These are phyloP conservation scores for Eupithecia subfuscata DNA, from an alignment of 2,888 invertebrate species.

Conservation along the genomic window DNA sequence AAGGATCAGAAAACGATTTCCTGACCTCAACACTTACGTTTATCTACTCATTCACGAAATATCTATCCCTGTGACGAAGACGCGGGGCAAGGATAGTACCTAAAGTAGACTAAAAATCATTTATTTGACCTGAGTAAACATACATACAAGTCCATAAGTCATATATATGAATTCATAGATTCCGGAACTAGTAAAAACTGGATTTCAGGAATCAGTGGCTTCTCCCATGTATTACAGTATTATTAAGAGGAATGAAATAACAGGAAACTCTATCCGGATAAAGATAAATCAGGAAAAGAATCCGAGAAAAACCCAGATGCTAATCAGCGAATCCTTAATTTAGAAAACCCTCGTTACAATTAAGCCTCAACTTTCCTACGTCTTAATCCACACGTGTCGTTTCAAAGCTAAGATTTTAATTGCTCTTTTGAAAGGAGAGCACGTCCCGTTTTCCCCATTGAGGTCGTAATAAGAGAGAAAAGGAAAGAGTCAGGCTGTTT, in stretches of 20 bases:
- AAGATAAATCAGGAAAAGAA: background rate
- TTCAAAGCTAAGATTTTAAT: conserved; percentile 37
- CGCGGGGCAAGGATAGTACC: too few species aligned
- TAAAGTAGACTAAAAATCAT: too few species aligned
- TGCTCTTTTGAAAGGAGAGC: conserved; percentile 33
- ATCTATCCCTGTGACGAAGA: too few species aligned
- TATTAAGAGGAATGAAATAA: background rate
- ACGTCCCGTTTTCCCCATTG: conserved; percentile 24
- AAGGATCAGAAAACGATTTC: too few species aligned
- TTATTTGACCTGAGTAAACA: too few species aligned
- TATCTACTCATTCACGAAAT: too few species aligned
- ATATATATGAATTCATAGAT: too few species aligned
- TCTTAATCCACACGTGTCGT: conserved; percentile 30
- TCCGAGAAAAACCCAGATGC: background rate
- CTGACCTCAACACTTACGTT: too few species aligned
- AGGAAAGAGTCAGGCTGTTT: conserved; percentile 32
- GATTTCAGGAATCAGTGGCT: too few species aligned
- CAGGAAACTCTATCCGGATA: background rate
- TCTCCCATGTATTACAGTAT: background rate
- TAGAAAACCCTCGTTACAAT: conserved; percentile 6
- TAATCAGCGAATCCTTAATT: conserved; percentile 9
- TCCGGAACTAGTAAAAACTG: too few species aligned
- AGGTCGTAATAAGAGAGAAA: conserved; percentile 6
- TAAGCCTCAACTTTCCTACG: conserved; percentile 13
- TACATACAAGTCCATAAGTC: too few species aligned